Base-by-base conservation (phyloP, 2,888 invertebrate genomes). In the Trachelus iudaicus region DNA sequence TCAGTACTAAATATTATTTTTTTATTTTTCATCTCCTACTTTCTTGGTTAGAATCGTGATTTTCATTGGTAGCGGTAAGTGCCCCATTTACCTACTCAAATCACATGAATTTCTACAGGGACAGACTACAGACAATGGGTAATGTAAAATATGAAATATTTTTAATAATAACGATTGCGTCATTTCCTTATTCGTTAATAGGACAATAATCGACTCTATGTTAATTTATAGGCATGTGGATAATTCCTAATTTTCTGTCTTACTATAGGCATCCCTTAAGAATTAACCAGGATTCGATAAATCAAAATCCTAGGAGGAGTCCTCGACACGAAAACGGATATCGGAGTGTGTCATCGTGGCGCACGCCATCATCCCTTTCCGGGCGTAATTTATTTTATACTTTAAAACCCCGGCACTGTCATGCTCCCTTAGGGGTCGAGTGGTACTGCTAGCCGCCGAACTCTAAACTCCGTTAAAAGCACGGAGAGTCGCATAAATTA, bases 381-480 rank as follows among this genome's bases (percentile, higher is more conserved):
- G 79, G 69, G 73, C 56, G 40, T 84, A 89, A 90, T 90, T 88
- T 87, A 87, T 88, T 88, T 88, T 88, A 86, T 84, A 82, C 85
- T 88, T 88, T 81, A 81, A 87, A 89, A 87, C 83, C 40, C 83
- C 80, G 83, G 80, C 82, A 84, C 84, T 86, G 89, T 89, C 90
- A 88, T 88, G 89, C 88, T 89, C 85, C 80, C 83, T 83, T 84
- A 83, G 84, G 85, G 86, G 85, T 89, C 87, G 89, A 90, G 89
- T 90, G 90, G 90, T 87, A 90, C 88, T 88, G 86, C 89, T 89
- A 88, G 87, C 87, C 90, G 84, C 90, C 86, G 83, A 88, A 86
- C 86, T 88, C 86, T 84, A 86, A 85, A 85, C 82, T 86, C 84
- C 79, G 81, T 83, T 81, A 78, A 81, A 79, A 81, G 78, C 82